Base-by-base conservation (phyloP, 2,113 vertebrate genomes). In the Rhinolophus sinicus region DNA sequence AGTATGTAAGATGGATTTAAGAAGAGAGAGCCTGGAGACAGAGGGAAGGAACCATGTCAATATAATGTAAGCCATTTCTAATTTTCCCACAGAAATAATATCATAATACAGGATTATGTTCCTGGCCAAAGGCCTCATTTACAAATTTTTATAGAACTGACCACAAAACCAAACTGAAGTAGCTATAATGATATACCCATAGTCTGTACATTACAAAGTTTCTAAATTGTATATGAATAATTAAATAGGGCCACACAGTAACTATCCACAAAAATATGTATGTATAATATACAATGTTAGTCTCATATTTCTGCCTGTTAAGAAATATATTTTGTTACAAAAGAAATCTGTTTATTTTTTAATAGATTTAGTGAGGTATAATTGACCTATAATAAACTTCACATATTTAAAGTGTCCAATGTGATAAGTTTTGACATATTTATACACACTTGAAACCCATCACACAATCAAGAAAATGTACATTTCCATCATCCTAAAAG, bases 61-160 rank as follows among this genome's bases (percentile, higher is more conserved):
- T 60, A 8, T 83, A 58, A 64, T 67, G 11, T 30, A 88, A 91
- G 30, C 58, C 81, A 70, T 33, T 93, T 87, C 16, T 87, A 76
- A 87, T 83, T 94, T 94, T 65, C 89, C 76, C 88, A 93, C 60
- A 85, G 91, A 90, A 94, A 84, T 60, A 77, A 26, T 72, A 35
- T 77, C 80, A 54, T 54, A 56, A 83, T n/a, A 85, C 88, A 92
- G 70, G 80, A 83, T 86, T 97, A 33, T 72, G 26, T 76, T 97
- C 35, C 82, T 95, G 72, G 76, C 84, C 47, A 50, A 33, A 60
- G 73, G 52, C 24, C 85, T 81, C 76, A 33, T 62, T 70, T 11
- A 88, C 72, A 93, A 1, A 94, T 90, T 94, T 95, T 90, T 84
- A 40, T n/a, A 81, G 67, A 96, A 47, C 81, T 90, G 67, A 94